A percentile compares a stretch with the other conserved stretches of the same genome.
These are phyloP conservation scores for Rhopalosiphum maidis DNA, from an alignment of 1,140 invertebrate species.

Conservation along the genomic window DNA sequence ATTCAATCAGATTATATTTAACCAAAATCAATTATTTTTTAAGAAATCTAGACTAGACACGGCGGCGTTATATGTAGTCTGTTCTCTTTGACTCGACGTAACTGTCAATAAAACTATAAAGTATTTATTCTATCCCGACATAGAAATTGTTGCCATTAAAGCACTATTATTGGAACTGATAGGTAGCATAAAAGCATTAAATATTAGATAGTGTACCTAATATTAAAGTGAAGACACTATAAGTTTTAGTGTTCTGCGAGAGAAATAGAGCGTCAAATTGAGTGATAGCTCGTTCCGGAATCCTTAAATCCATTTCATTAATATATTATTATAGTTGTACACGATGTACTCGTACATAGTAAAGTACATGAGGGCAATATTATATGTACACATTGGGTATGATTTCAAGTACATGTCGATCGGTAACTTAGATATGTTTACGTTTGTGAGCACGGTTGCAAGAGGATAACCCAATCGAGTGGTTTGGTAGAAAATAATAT, in stretches of 20 bases:
- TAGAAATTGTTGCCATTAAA: not conserved
- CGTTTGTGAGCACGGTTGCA: not conserved
- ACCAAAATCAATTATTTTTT: not conserved
- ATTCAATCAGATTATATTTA: not conserved
- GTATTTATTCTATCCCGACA: not conserved
- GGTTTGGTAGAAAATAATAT: not conserved
- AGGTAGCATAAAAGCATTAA: not conserved
- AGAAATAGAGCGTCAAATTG: not conserved
- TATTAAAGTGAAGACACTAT: not conserved
- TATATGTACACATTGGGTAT: not conserved
- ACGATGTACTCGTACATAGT: not conserved
- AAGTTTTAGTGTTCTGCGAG: not conserved
- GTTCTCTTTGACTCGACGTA: not conserved
- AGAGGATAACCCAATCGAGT: not conserved
- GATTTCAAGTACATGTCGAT: not conserved
- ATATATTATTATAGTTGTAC: not conserved
- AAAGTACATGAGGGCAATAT: not conserved
- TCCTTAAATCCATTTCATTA: not conserved
- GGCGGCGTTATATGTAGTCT: not conserved
- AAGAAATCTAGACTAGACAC: not conserved
- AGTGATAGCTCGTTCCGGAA: not conserved
- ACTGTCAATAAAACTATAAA: not conserved
- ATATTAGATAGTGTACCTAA: constrained; percentile 1
- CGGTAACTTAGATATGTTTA: constrained; percentile 7
- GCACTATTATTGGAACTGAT: not conserved